Percentiles rank a stretch among this genome's conserved stretches.
Evolutionary conservation across 2,888 invertebrate genomes (phyloP).

Genomic region (Syritta pipiens): DNA sequence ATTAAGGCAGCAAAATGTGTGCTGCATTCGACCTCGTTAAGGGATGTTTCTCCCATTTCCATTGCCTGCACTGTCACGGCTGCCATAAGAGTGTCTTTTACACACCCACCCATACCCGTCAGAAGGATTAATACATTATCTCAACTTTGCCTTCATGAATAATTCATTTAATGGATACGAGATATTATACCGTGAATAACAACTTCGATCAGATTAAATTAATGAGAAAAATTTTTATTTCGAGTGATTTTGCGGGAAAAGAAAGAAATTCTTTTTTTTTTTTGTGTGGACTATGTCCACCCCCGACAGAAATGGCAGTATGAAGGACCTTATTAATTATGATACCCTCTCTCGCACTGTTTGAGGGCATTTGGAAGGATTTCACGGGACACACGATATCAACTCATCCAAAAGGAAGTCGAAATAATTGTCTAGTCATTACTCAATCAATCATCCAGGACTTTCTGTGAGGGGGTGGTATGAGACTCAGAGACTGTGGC

Average conservation of each 20-base stretch:
- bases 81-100: constrained; percentile 23
- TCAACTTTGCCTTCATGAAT: constrained; percentile 57
- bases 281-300: constrained; percentile 64
- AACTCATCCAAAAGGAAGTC: constrained; percentile 68
- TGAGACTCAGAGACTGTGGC: too few species aligned
- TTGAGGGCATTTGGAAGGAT: constrained; percentile 1
- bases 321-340: constrained; percentile 67
- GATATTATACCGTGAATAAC: constrained; percentile 50
- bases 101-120: constrained; percentile 10
- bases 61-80: constrained; percentile 1
- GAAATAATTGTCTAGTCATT: constrained; percentile 69
- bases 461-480: too few species aligned
- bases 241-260: too few species aligned
- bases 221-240: constrained; percentile 63
- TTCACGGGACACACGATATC: constrained; percentile 58
- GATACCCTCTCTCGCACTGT: constrained; percentile 53
- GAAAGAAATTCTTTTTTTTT: too few species aligned
- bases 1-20: constrained; percentile 50
- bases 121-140: constrained; percentile 39
- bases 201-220: constrained; percentile 67
- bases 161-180: constrained; percentile 58
- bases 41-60: constrained; percentile 5
- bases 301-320: constrained; percentile 33
- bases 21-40: background rate
- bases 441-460: constrained; percentile 63